Evolutionary conservation across 2,888 invertebrate genomes (phyloP).

Genomic region (Itoplectis maculator): DNA sequence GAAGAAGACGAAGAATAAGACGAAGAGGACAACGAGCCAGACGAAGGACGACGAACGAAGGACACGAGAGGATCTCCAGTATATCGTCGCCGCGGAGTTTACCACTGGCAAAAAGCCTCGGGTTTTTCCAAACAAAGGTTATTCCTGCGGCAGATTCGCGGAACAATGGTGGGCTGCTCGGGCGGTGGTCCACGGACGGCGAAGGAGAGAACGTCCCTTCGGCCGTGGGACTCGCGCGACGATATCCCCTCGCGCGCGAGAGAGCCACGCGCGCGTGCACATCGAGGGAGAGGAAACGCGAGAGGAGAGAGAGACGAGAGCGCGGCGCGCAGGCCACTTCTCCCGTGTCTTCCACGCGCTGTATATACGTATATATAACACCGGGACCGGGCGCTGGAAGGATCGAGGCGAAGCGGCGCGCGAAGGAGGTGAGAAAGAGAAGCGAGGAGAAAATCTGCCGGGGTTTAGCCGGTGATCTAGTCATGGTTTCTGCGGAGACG

Average conservation of each 20-base stretch:
- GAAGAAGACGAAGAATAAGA: conserved; percentile 25
- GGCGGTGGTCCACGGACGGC: conserved; percentile 59
- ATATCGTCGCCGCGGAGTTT: conserved; percentile 31
- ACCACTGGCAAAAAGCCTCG: conserved; percentile 18
- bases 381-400: too few species aligned
- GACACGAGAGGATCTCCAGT: conserved; percentile 9
- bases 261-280: conserved; percentile 1
- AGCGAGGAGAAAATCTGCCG: conserved; percentile 45
- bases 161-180: conserved; percentile 71
- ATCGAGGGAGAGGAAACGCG: too few species aligned
- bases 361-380: background rate
- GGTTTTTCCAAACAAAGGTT: conserved; percentile 60
- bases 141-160: conserved; percentile 61
- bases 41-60: background rate
- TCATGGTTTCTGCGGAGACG: conserved; percentile 76
- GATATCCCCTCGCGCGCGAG: background rate
- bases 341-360: conserved; percentile 20
- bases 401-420: background rate
- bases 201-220: conserved; percentile 4
- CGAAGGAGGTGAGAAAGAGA: conserved; percentile 58
- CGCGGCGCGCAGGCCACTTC: background rate
- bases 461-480: conserved; percentile 73
- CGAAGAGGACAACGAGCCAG: background rate
- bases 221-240: conserved; percentile 30
- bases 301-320: conserved; percentile 9